These are phyloP conservation scores for Pseudomugil gertrudae DNA, from an alignment of 2,797 vertebrate genomes.

Conservation along the genomic window DNA sequence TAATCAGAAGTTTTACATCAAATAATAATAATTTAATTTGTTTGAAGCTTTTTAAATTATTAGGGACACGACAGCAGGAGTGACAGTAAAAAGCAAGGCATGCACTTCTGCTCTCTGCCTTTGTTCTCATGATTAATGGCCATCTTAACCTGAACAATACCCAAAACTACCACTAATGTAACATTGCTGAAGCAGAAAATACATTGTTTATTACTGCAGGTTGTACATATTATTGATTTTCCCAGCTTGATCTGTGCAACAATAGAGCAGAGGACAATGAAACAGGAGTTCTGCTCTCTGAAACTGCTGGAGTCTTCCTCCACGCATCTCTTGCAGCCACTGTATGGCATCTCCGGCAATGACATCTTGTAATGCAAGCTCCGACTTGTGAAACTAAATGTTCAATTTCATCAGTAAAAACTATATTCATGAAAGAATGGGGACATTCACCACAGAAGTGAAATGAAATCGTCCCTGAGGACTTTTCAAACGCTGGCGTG, in stretches of 20 bases:
- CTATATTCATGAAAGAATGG: constrained; percentile 35
- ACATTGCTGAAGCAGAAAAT: constrained; percentile 9
- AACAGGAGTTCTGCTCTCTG: not conserved
- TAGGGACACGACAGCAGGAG: not conserved
- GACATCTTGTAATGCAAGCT: constrained; percentile 25
- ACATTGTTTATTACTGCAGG: not conserved
- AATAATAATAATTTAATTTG: not conserved
- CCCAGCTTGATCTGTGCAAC: constrained; percentile 4
- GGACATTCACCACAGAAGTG: constrained; percentile 43
- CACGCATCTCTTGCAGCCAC: constrained; percentile 1
- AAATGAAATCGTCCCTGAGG: constrained; percentile 62
- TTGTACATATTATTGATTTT: constrained; percentile 6
- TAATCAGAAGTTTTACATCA: not conserved
- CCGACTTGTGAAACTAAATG: constrained; percentile 48
- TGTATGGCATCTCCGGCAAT: constrained; percentile 26
- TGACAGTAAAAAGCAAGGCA: not conserved
- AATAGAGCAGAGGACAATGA: not conserved
- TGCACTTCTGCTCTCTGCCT: constrained; percentile 11
- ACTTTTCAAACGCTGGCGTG: constrained; percentile 43
- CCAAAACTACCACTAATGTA: not conserved
- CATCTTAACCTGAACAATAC: not conserved
- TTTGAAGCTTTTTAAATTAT: not conserved
- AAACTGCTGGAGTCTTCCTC: constrained; percentile 16
- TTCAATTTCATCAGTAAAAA: constrained; percentile 65
- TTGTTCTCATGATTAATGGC: constrained; percentile 2